phyloP scores from a whole-genome alignment of 2,888 invertebrate species.

The Melipona bicolor region DNA sequence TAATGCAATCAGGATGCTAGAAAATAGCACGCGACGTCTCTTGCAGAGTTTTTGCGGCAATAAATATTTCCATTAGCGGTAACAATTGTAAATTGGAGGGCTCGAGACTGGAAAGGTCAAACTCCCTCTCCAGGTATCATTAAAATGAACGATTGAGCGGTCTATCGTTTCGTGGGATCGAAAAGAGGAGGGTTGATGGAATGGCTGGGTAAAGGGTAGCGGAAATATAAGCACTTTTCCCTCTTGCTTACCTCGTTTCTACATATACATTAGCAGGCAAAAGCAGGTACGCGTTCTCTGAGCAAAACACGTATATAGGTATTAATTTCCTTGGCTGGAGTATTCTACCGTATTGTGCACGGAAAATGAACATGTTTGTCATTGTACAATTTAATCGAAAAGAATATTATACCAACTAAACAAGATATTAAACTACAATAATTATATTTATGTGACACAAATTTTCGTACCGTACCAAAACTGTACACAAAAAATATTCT shows the following conservation, averaged over 20 bases:
- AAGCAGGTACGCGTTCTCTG: too few species aligned
- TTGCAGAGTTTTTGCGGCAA: background rate
- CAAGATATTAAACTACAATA: too few species aligned
- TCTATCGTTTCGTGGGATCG: constrained; percentile 46
- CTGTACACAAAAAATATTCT: too few species aligned
- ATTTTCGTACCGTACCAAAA: too few species aligned
- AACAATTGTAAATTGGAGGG: constrained; percentile 45
- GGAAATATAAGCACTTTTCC: constrained; percentile 44
- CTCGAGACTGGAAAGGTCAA: constrained; percentile 39
- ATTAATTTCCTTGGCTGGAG: too few species aligned
- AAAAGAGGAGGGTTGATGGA: background rate
- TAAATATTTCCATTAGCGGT: constrained; percentile 38
- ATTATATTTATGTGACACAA: too few species aligned
- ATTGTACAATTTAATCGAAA: too few species aligned
- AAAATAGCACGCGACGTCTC: background rate
- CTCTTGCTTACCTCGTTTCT: constrained; percentile 10
- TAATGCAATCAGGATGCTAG: background rate
- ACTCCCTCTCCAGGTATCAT: constrained; percentile 31
- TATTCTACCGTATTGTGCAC: too few species aligned
- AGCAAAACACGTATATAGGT: too few species aligned
- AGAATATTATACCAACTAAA: too few species aligned
- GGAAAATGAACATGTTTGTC: too few species aligned
- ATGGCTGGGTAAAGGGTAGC: background rate
- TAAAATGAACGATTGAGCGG: constrained; percentile 51
- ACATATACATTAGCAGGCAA: background rate